phyloP scores from a whole-genome alignment of 2,113 vertebrate genomes.

The Dicerorhinus sumatrensis region DNA sequence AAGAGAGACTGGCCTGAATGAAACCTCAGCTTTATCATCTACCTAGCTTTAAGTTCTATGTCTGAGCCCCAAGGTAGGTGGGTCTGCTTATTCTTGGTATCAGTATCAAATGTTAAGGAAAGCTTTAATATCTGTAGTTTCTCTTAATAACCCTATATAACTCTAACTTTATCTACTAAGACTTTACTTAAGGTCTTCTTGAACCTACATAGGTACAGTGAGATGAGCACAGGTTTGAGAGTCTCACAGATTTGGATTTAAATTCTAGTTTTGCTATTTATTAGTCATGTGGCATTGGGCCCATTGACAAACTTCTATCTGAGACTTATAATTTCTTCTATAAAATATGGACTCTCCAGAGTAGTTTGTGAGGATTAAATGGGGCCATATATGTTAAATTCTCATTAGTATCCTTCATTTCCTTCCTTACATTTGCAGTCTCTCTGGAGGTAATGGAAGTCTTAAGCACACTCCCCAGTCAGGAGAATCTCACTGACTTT shows the following conservation, averaged over 20 bases:
- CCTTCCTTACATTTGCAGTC: not conserved
- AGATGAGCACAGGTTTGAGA: not conserved
- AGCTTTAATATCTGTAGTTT: not conserved
- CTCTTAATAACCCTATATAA: not conserved
- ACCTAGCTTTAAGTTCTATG: not conserved
- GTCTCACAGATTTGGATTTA: not conserved
- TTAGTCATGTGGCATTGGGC: not conserved
- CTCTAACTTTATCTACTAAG: not conserved
- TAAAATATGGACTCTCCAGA: not conserved
- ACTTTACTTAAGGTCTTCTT: not conserved
- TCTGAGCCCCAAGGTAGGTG: not conserved
- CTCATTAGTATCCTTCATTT: not conserved
- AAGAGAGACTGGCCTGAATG: not conserved
- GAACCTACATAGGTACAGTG: not conserved
- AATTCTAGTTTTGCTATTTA: not conserved
- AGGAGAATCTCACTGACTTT: not conserved
- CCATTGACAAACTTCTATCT: constrained; percentile 18
- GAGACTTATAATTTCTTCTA: not conserved
- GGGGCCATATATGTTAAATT: not conserved
- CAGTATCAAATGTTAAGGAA: not conserved
- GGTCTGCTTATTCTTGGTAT: not conserved
- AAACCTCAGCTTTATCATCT: not conserved
- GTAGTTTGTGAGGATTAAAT: not conserved
- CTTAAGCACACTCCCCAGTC: not conserved
- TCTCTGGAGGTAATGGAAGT: not conserved